Percentiles rank a stretch among this genome's conserved stretches.
These are phyloP conservation scores for Stegodyphus dumicola DNA, from an alignment of 1,140 invertebrate species.

Conservation along the genomic window DNA sequence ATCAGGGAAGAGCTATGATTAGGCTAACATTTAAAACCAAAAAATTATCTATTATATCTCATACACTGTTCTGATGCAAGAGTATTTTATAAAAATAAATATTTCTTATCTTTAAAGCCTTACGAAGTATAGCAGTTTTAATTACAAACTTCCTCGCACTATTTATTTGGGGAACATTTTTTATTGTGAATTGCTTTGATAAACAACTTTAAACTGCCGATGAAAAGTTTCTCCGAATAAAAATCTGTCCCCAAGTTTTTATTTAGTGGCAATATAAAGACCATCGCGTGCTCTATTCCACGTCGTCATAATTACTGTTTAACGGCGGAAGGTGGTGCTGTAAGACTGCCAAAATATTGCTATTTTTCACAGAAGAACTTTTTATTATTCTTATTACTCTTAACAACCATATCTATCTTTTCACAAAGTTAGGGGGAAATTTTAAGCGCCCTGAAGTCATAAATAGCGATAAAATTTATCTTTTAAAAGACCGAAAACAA, in stretches of 20 bases:
- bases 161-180: slow-evolving; percentile 19
- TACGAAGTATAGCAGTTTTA: slow-evolving; percentile 48
- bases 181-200: slow-evolving; percentile 41
- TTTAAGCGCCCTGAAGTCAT: slow-evolving; percentile 35
- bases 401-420: slow-evolving; percentile 55
- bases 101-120: slow-evolving; percentile 41
- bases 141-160: slow-evolving; percentile 50
- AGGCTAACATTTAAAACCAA: too few relatives aligned
- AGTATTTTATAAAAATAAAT: slow-evolving; percentile 35
- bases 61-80: too few relatives aligned
- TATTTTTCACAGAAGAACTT: slow-evolving; percentile 27
- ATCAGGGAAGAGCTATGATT: too few relatives aligned
- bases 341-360: slow-evolving; percentile 28
- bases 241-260: slow-evolving; percentile 38
- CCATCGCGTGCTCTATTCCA: slow-evolving; percentile 7
- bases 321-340: slow-evolving; percentile 48
- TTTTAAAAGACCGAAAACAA: slow-evolving; percentile 43
- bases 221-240: slow-evolving; percentile 48
- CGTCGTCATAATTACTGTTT: slow-evolving; percentile 47
- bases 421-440: slow-evolving; percentile 44
- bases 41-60: too few relatives aligned
- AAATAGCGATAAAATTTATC: slow-evolving; percentile 51
- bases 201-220: slow-evolving; percentile 55
- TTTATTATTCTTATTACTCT: slow-evolving; percentile 49
- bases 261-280: slow-evolving; percentile 35